phyloP scores from a whole-genome alignment of 2,113 vertebrate species.

The Rhipidura dahli region DNA sequence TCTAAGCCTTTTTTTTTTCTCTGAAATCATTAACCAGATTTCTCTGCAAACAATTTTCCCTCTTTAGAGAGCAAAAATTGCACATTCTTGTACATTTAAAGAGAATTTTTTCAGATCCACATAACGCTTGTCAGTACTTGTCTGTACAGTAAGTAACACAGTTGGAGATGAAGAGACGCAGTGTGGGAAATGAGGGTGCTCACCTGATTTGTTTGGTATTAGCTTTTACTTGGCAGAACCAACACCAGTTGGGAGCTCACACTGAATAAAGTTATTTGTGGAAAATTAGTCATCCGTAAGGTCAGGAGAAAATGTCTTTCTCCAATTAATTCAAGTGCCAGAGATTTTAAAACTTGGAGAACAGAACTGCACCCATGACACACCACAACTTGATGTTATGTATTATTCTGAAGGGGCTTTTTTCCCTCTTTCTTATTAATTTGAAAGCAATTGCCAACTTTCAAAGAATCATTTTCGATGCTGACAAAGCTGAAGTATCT shows the following conservation, averaged over 20 bases:
- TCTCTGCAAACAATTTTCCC: not conserved
- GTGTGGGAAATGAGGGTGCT: not conserved
- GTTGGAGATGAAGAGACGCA: not conserved
- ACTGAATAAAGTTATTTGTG: not conserved
- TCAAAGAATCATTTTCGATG: not conserved
- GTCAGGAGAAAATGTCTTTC: conserved; percentile 35
- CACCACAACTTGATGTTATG: not conserved
- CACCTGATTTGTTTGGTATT: not conserved
- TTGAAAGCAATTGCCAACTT: conserved; percentile 1
- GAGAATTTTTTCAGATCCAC: not conserved
- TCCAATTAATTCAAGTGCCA: conserved; percentile 50
- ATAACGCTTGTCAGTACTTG: not conserved
- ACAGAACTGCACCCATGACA: conserved; percentile 34
- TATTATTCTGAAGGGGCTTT: not conserved
- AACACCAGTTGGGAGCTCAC: not conserved
- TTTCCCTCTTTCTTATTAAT: conserved; percentile 1
- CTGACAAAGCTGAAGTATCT: not conserved
- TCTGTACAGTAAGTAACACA: not conserved
- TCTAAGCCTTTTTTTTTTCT: not conserved
- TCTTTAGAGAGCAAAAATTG: not conserved
- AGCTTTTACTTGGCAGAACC: not conserved
- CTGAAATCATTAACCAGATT: not conserved
- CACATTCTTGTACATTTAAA: not conserved
- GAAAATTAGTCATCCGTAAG: conserved; percentile 7
- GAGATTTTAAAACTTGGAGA: conserved; percentile 12